Evolutionary conservation across 1,140 invertebrate species (phyloP), one percentile per base, ranked within the genome.

Genomic region (Reticulitermes speratus): DNA sequence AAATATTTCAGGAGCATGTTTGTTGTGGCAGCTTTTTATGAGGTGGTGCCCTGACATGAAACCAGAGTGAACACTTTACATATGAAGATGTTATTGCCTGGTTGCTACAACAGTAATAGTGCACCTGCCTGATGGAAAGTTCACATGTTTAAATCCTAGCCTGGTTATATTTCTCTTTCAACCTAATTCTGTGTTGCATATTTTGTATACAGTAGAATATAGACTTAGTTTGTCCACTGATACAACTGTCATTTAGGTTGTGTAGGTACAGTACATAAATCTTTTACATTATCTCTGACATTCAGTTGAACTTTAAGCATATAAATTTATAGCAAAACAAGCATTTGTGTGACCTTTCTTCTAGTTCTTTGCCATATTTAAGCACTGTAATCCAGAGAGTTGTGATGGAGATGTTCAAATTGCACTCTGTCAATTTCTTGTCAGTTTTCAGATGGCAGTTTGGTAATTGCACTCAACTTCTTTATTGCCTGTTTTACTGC

Each of bases 71-170:
- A 65, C 7, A 25, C 59, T 65, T 19, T 16, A 9, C 45, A 48
- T 48, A 9, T 48, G 45, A 48, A 16, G 45, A 48, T 48, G 45
- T 48, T 5, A 45, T 45, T 21, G n/a, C n/a, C 14, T 75, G 25
- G 65, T 75, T 12, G n/a, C 9, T 75, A 8, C 25, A n/a, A 8
- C 25, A n/a, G 65, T 75, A 25, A 11, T n/a, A 75, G 65, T n/a
- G n/a, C n/a, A 75, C 65, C n/a, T 30, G n/a, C n/a, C 65, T 30
- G n/a, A 75, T 75, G 65, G 65, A 75, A 55, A 75, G 65, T 75
- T 75, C n/a, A 75, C 65, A 75, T 6, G 16, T 75, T 75, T 30
- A 6, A 75, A 30, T 75, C 14, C 65, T 23, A 14, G 14, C 14
- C 21, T 59, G 14, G 14, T 59, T 8, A 59, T 2, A 59, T 23